Conservation (phyloP, 2,113 vertebrate genomes). For the Camarhynchus parvulus region DNA sequence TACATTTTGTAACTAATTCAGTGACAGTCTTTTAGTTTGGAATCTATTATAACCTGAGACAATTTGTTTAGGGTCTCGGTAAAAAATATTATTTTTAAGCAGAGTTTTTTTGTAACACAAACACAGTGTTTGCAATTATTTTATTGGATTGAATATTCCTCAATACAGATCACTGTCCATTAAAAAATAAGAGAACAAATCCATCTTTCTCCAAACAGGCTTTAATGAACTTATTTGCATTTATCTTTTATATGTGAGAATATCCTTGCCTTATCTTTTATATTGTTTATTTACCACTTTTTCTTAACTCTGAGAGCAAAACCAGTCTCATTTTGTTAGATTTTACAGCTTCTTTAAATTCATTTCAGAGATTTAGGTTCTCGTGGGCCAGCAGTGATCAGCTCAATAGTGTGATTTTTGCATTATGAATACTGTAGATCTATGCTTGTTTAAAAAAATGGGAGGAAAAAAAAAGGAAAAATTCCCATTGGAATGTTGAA, state of each 20-base stretch:
- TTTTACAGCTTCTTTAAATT: neutral
- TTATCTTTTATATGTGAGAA: neutral
- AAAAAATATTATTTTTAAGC: neutral
- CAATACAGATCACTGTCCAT: neutral
- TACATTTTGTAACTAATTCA: neutral
- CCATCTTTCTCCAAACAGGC: neutral
- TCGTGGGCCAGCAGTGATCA: neutral
- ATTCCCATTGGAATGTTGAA: neutral
- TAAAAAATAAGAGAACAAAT: neutral
- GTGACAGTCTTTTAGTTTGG: neutral
- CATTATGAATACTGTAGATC: neutral
- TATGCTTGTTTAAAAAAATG: neutral
- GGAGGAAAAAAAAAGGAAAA: neutral
- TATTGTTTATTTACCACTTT: neutral
- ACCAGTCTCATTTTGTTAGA: neutral
- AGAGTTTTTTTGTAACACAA: neutral
- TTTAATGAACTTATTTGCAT: neutral
- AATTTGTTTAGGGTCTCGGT: neutral
- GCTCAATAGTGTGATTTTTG: neutral
- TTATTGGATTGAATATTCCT: neutral
- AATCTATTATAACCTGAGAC: neutral
- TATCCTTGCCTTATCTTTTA: neutral
- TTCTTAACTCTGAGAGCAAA: neutral
- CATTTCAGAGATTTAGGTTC: neutral
- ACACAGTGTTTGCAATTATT: neutral